phyloP scores from a whole-genome alignment of 1,140 invertebrate species.

The Euglossa dilemma region DNA sequence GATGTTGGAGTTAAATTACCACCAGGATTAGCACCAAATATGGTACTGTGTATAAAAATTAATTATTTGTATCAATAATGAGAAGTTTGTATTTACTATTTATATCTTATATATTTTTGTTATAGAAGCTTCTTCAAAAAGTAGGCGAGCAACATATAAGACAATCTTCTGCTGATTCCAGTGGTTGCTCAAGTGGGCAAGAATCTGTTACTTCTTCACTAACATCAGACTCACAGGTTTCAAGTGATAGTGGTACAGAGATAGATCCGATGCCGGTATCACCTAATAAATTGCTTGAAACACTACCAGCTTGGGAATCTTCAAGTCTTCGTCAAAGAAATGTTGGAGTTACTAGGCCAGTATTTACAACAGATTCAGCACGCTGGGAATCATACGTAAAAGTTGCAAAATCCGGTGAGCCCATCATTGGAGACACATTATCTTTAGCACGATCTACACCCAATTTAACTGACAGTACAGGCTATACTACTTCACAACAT shows the following conservation, averaged over 20 bases:
- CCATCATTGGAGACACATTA: conserved; percentile 67
- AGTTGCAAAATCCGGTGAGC: conserved; percentile 69
- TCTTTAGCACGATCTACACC: conserved; percentile 78
- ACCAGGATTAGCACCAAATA: conserved; percentile 81
- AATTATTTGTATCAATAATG: neutral
- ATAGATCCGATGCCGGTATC: conserved; percentile 77
- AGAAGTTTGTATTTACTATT: conserved; percentile 16
- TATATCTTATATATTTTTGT: conserved; percentile 27
- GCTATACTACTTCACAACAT: conserved; percentile 73
- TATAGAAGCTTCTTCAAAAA: conserved; percentile 79
- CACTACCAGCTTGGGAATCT: conserved; percentile 73
- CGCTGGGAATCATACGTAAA: conserved; percentile 78
- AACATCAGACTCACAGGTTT: conserved; percentile 83
- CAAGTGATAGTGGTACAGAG: conserved; percentile 83
- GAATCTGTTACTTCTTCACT: conserved; percentile 84
- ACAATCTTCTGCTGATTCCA: conserved; percentile 83
- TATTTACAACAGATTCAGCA: conserved; percentile 51
- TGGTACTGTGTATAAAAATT: conserved; percentile 60
- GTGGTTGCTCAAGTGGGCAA: conserved; percentile 84
- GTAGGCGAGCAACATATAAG: conserved; percentile 77
- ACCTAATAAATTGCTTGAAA: conserved; percentile 74
- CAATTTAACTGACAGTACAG: conserved; percentile 74
- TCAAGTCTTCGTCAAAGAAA: conserved; percentile 79
- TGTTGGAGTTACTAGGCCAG: conserved; percentile 66
- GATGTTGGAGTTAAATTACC: conserved; percentile 84